Base-by-base conservation (phyloP, 2,113 vertebrate species). In the Amphiprion percula region DNA sequence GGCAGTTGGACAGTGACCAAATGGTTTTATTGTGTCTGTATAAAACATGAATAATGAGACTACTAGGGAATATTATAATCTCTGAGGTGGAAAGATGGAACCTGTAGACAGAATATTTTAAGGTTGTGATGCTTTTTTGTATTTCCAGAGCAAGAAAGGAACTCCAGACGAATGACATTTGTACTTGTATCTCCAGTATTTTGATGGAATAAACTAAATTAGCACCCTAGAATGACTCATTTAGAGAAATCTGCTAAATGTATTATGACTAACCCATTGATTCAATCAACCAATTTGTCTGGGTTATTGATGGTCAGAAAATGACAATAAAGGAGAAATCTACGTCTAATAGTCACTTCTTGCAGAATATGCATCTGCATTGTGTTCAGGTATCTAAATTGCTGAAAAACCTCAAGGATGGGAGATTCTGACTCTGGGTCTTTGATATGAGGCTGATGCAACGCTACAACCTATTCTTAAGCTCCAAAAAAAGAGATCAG, bases 401-500 rank as follows among this genome's bases (percentile, higher is more conserved):
- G 24, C 4, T n/a, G 1, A 64, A 62, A 74, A 77, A 68, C 12
- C 21, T 23, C 56, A 47, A 68, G 76, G 52, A 61, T 61, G 16
- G 19, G 73, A 58, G 59, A 53, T 6, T 0, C 59, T 52, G 62
- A 73, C 60, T 26, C 19, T 0, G 7, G 2, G 17, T 71, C 82
- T 79, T 79, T 83, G 60, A 88, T 83, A 85, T 21, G 53, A 82
- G 39, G 50, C 74, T 79, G 84, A 84, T 74, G 65, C 56, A 79
- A 79, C 15, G 74, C 68, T 33, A 80, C 76, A 75, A 54, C 24
- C 60, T 61, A 52, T 87, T 84, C 47, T 79, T 67, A 37, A 79
- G 64, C 33, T 55, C 61, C 7, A 65, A 59, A 83, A 74, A 74
- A 82, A 76, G 75, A 79, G 60, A 77, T 83, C 71, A 61, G 55